Conservation (phyloP, 2,888 invertebrate genomes). For the Athalia rosae region DNA sequence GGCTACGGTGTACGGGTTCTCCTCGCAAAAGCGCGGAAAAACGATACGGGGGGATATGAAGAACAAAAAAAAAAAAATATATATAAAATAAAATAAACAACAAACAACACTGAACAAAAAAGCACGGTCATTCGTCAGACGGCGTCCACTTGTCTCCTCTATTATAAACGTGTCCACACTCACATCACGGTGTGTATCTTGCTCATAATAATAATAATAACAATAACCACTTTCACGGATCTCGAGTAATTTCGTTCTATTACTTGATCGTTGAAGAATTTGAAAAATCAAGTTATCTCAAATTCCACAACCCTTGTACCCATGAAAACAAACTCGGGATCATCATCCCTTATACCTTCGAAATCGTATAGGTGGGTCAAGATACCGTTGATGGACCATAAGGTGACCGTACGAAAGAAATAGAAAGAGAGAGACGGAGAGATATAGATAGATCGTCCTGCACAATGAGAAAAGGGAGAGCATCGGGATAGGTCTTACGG, state of each 20-base stretch:
- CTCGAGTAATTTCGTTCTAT: constrained; percentile 33
- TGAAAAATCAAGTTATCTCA: background rate
- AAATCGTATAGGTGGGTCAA: constrained; percentile 3
- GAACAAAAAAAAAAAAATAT: background rate
- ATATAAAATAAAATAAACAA: too few relatives aligned
- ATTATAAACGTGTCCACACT: background rate
- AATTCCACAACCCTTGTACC: background rate
- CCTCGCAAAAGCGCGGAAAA: background rate
- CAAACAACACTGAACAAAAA: too few relatives aligned
- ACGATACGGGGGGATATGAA: constrained; percentile 7
- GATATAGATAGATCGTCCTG: constrained; percentile 27
- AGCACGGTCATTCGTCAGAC: background rate
- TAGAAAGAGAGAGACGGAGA: constrained; percentile 31
- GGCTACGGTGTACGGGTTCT: background rate
- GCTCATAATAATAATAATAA: constrained; percentile 17
- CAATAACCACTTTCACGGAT: constrained; percentile 24
- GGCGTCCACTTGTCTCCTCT: background rate
- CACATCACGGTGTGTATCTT: background rate
- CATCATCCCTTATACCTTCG: background rate
- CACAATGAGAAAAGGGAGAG: constrained; percentile 14
- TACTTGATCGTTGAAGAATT: background rate
- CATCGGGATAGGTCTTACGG: too few relatives aligned
- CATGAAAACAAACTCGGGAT: background rate
- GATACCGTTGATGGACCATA: constrained; percentile 24
- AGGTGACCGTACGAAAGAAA: constrained; percentile 29